phyloP scores from a whole-genome alignment of 2,113 vertebrate species.

The Coracopsis vasa region DNA sequence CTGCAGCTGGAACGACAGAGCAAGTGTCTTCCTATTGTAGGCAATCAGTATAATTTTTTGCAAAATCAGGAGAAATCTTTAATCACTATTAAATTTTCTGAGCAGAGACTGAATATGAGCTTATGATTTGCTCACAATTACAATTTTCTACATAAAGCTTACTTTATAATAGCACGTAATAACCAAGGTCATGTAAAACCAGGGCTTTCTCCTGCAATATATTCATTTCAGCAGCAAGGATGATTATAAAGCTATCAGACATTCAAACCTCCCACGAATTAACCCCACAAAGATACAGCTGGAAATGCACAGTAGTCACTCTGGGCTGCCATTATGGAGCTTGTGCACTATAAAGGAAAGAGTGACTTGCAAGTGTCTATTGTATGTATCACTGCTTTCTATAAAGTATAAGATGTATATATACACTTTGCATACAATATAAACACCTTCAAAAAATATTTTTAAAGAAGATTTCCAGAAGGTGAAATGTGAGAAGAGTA shows the following conservation, averaged over 20 bases:
- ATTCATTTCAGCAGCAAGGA: slow-evolving; percentile 22
- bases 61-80: neutral
- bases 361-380: neutral
- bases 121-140: neutral
- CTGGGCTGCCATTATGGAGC: neutral
- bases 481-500: neutral
- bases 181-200: neutral
- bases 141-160: neutral
- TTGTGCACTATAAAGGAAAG: neutral
- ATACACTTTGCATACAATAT: neutral
- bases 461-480: neutral
- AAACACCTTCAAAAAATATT: neutral
- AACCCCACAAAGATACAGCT: neutral
- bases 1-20: neutral
- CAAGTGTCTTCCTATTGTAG: neutral
- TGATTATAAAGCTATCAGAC: neutral
- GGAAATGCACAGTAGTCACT: neutral
- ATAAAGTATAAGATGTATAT: neutral
- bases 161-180: neutral
- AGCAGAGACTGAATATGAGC: neutral
- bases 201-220: neutral
- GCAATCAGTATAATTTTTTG: neutral
- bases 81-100: neutral
- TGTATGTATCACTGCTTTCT: neutral
- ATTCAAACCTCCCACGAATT: neutral